phyloP scores from a whole-genome alignment of 1,140 invertebrate genomes.

The Leptopilina clavipes region DNA sequence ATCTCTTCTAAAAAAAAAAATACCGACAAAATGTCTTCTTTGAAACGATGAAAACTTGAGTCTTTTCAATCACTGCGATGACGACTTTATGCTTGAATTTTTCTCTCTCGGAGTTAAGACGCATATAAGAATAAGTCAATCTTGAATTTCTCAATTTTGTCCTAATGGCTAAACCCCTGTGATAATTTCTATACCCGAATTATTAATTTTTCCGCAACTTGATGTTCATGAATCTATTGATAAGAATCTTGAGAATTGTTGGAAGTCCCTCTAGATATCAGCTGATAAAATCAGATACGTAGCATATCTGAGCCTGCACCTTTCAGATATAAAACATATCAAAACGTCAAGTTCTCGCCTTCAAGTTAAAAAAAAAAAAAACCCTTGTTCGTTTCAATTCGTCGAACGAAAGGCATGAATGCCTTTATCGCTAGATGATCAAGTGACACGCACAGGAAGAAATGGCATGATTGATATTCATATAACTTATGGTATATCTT shows the following conservation, averaged over 20 bases:
- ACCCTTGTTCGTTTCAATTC: slow-evolving; percentile 16
- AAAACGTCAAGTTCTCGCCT: slow-evolving; percentile 10
- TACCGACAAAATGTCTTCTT: slow-evolving; percentile 44
- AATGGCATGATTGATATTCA: slow-evolving; percentile 66
- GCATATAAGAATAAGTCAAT: no score
- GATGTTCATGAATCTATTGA: neutral
- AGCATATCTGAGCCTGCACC: neutral
- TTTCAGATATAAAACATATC: slow-evolving; percentile 12
- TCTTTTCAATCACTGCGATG: no score
- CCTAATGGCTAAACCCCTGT: no score
- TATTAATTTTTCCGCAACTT: no score
- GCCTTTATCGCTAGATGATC: slow-evolving; percentile 56
- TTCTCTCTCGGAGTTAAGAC: no score
- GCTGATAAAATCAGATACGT: slow-evolving; percentile 9
- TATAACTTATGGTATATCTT: slow-evolving; percentile 47
- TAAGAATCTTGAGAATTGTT: slow-evolving; percentile 5
- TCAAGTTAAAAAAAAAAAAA: neutral
- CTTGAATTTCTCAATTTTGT: no score
- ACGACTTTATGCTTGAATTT: no score
- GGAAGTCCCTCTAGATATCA: neutral
- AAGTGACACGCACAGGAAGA: slow-evolving; percentile 52
- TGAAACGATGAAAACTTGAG: no score
- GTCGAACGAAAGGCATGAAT: slow-evolving; percentile 22
- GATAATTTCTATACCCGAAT: no score
- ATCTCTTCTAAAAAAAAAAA: slow-evolving; percentile 35